phyloP scores from a whole-genome alignment of 2,888 invertebrate genomes.

The Dichetophora obliterata region DNA sequence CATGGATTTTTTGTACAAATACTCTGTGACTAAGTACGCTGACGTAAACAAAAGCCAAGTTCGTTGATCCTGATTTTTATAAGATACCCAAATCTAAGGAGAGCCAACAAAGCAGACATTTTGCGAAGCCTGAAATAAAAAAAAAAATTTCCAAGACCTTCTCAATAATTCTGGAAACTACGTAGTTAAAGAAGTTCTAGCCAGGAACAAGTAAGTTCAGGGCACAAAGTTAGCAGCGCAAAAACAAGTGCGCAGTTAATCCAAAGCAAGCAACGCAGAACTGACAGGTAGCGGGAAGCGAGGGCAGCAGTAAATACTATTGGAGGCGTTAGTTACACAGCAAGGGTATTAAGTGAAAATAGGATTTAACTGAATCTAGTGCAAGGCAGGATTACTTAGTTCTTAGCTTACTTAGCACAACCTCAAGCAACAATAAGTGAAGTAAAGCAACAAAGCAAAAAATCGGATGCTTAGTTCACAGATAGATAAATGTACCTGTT shows the following conservation, averaged over 20 bases:
- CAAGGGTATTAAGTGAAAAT: conserved; percentile 16
- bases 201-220: not conserved
- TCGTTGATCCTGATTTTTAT: conserved; percentile 24
- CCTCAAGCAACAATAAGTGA: too few relatives aligned
- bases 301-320: not conserved
- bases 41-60: not conserved
- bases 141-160: not conserved
- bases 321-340: not conserved
- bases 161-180: conserved; percentile 10
- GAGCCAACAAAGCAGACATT: not conserved
- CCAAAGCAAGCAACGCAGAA: not conserved
- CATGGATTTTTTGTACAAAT: too few relatives aligned
- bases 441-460: too few relatives aligned
- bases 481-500: conserved; percentile 15
- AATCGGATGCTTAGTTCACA: not conserved
- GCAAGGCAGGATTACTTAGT: not conserved
- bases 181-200: not conserved
- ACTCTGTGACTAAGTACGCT: not conserved
- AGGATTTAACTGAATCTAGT: not conserved
- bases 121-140: not conserved
- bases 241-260: conserved; percentile 36
- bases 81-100: conserved; percentile 6
- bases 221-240: not conserved
- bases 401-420: not conserved
- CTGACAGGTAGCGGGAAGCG: not conserved